Conservation (phyloP, 53 echinoderm and acorn worm species). For the Hippasteria phrygiana region DNA sequence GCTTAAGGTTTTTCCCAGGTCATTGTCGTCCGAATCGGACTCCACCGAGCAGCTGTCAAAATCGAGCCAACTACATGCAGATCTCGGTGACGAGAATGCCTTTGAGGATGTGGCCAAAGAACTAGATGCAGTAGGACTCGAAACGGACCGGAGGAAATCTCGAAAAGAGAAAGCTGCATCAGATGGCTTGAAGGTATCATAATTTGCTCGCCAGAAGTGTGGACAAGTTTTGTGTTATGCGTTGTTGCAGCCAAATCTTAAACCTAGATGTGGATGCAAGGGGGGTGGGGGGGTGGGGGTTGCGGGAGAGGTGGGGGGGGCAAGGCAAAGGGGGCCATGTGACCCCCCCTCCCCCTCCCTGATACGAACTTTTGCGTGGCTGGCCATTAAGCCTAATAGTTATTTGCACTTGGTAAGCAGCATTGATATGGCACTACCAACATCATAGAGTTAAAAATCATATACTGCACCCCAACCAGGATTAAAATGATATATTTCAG, state of each 20-base stretch:
- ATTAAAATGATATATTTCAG: too few relatives aligned
- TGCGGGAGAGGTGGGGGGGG: too few relatives aligned
- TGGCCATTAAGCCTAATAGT: background rate
- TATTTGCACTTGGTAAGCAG: background rate
- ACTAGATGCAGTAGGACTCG: slow-evolving; percentile 38
- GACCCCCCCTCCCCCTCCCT: too few relatives aligned
- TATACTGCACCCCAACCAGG: too few relatives aligned
- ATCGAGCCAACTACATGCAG: background rate
- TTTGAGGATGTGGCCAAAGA: slow-evolving; percentile 47
- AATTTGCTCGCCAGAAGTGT: background rate
- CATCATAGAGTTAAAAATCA: too few relatives aligned
- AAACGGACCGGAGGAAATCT: background rate
- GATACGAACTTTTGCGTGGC: background rate
- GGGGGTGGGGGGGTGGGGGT: too few relatives aligned
- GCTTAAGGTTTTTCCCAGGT: background rate
- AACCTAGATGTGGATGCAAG: too few relatives aligned
- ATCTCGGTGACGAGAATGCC: background rate
- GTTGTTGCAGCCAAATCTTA: too few relatives aligned
- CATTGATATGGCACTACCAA: too few relatives aligned
- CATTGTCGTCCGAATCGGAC: slow-evolving; percentile 22
- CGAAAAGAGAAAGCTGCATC: slow-evolving; percentile 13
- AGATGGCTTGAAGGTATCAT: background rate
- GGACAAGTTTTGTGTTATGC: too few relatives aligned
- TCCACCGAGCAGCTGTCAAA: background rate
- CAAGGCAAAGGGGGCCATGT: too few relatives aligned